Conservation (phyloP, 2,888 invertebrate genomes). For the Lycocerus yunnanus region DNA sequence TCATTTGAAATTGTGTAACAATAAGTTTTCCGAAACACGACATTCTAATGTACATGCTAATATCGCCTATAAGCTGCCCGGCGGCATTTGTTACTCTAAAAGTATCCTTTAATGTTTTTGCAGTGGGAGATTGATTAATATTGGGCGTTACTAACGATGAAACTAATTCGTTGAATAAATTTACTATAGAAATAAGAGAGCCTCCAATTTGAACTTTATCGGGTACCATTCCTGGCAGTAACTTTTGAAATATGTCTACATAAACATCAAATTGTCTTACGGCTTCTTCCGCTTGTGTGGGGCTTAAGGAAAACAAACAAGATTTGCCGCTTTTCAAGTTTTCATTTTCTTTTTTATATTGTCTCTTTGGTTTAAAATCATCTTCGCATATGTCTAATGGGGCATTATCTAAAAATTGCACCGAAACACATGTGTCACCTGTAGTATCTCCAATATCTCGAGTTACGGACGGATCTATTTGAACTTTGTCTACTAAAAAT, state of each 20-base stretch:
- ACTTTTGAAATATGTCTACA: slow-evolving; percentile 63
- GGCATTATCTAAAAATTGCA: slow-evolving; percentile 63
- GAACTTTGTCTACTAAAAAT: slow-evolving; percentile 63
- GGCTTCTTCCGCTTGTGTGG: slow-evolving; percentile 59
- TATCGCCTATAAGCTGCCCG: slow-evolving; percentile 61
- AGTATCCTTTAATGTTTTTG: slow-evolving; percentile 65
- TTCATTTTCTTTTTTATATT: slow-evolving; percentile 46
- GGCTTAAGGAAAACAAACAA: slow-evolving; percentile 68
- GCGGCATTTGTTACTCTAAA: slow-evolving; percentile 61
- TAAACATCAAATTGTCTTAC: slow-evolving; percentile 62
- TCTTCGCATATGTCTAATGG: slow-evolving; percentile 67
- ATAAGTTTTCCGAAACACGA: slow-evolving; percentile 70
- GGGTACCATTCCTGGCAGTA: slow-evolving; percentile 66
- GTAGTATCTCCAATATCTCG: slow-evolving; percentile 50
- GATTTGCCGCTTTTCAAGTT: slow-evolving; percentile 68
- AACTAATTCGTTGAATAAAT: slow-evolving; percentile 64
- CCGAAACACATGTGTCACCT: slow-evolving; percentile 64
- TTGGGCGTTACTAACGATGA: slow-evolving; percentile 51
- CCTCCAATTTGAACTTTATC: slow-evolving; percentile 66
- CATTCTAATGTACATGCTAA: slow-evolving; percentile 65
- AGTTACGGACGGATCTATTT: slow-evolving; percentile 37
- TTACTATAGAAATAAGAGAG: slow-evolving; percentile 63
- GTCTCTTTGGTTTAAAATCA: slow-evolving; percentile 53
- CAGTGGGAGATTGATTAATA: slow-evolving; percentile 57
- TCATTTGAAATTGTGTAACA: slow-evolving; percentile 68